These are phyloP conservation scores for Andrena fulva DNA, from an alignment of 2,888 invertebrate species.

Conservation along the genomic window DNA sequence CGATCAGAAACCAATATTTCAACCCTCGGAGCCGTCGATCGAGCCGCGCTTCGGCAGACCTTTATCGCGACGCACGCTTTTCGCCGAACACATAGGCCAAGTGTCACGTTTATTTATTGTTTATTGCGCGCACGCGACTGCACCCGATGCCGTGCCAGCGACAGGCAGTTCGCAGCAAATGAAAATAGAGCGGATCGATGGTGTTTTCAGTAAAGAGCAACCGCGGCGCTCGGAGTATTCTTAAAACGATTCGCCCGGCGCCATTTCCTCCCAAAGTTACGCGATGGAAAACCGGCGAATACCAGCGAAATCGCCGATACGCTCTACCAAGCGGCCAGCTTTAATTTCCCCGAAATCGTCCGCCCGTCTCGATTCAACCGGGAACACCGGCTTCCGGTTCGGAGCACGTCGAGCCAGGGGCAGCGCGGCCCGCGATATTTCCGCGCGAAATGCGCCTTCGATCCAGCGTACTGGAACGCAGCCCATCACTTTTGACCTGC, in stretches of 20 bases:
- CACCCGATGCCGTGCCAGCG: constrained; percentile 18
- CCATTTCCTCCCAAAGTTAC: background rate
- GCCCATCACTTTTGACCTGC: too few relatives aligned
- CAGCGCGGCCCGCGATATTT: too few relatives aligned
- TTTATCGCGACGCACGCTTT: constrained; percentile 4
- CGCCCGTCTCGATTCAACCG: too few relatives aligned
- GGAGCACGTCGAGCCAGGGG: too few relatives aligned
- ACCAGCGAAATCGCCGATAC: too few relatives aligned
- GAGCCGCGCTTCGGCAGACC: constrained; percentile 5
- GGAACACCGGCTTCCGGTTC: too few relatives aligned
- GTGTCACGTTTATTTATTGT: constrained; percentile 50
- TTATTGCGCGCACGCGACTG: constrained; percentile 32
- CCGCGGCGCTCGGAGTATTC: constrained; percentile 13
- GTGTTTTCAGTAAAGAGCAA: constrained; percentile 40
- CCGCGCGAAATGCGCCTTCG: too few relatives aligned
- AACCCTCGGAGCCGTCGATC: background rate
- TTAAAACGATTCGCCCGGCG: constrained; percentile 21
- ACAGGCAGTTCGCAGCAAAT: constrained; percentile 20
- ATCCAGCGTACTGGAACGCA: too few relatives aligned
- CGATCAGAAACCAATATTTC: constrained; percentile 29
- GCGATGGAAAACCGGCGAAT: background rate
- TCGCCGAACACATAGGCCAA: constrained; percentile 20
- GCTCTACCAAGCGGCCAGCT: too few relatives aligned
- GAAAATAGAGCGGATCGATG: constrained; percentile 54
- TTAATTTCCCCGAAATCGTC: too few relatives aligned